Evolutionary conservation across 2,888 invertebrate species (phyloP).

Genomic region (Axea sp.): DNA sequence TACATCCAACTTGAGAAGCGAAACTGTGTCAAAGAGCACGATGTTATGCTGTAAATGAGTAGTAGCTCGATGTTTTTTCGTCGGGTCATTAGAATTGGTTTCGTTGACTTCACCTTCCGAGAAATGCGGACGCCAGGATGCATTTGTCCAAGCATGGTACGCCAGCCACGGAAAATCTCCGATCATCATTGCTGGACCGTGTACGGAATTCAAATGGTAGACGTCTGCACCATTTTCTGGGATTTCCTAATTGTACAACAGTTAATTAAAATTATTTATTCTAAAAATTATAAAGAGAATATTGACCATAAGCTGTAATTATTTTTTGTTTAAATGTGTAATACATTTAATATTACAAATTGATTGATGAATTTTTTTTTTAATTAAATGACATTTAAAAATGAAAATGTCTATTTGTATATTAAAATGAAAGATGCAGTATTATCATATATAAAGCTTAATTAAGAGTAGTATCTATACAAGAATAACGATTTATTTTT

Average conservation of each 20-base stretch:
- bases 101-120: constrained; percentile 24
- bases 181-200: constrained; percentile 81
- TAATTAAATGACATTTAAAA: no score
- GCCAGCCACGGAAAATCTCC: constrained; percentile 64
- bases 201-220: constrained; percentile 89
- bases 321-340: no score
- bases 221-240: constrained; percentile 95
- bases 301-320: no score
- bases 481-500: no score
- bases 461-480: no score
- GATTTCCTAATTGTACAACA: constrained; percentile 83
- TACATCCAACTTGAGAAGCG: constrained; percentile 83
- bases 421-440: no score
- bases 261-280: background rate
- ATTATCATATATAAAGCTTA: no score
- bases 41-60: constrained; percentile 84
- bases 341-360: no score
- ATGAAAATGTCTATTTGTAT: no score
- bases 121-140: constrained; percentile 74
- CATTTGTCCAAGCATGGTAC: constrained; percentile 80
- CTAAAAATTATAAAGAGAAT: no score
- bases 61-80: constrained; percentile 83
- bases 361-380: no score
- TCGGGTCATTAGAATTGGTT: constrained; percentile 6
- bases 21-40: constrained; percentile 81